phyloP scores from a whole-genome alignment of 2,113 vertebrate genomes.

The Kryptolebias marmoratus region DNA sequence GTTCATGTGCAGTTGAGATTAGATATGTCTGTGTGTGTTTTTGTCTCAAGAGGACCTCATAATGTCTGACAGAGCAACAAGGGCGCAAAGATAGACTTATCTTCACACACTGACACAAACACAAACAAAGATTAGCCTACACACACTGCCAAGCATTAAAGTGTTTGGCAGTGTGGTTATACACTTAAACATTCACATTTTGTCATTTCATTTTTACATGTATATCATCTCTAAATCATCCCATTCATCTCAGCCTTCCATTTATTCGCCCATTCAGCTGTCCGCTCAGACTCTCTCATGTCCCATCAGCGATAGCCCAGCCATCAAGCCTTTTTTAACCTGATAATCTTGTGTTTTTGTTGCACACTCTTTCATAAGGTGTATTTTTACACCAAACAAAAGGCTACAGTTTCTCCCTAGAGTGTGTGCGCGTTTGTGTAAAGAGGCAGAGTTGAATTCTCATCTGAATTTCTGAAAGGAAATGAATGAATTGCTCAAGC shows the following conservation, averaged over 20 bases:
- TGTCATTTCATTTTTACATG: slow-evolving; percentile 22
- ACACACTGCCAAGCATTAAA: not conserved
- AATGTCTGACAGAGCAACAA: slow-evolving; percentile 57
- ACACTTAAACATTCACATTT: slow-evolving; percentile 4
- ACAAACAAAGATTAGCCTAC: slow-evolving; percentile 5
- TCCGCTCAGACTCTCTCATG: slow-evolving; percentile 4
- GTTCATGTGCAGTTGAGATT: slow-evolving; percentile 20
- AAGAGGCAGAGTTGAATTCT: not conserved
- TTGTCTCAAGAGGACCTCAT: slow-evolving; percentile 53
- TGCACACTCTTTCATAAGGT: not conserved
- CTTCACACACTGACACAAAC: slow-evolving; percentile 19
- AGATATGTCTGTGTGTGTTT: slow-evolving; percentile 46
- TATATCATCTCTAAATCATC: slow-evolving; percentile 19
- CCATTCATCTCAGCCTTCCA: slow-evolving; percentile 23
- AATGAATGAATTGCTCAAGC: slow-evolving; percentile 32
- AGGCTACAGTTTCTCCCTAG: not conserved
- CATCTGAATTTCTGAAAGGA: slow-evolving; percentile 19
- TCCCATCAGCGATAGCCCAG: not conserved
- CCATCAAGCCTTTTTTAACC: slow-evolving; percentile 2
- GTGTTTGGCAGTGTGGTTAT: slow-evolving; percentile 1
- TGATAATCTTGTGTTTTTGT: slow-evolving; percentile 6
- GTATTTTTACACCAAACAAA: slow-evolving; percentile 12
- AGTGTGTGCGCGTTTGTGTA: not conserved
- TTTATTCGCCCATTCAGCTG: slow-evolving; percentile 21
- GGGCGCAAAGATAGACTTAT: slow-evolving; percentile 48